phyloP scores from a whole-genome alignment of 2,888 invertebrate genomes.

The Trissolcus japonicus region DNA sequence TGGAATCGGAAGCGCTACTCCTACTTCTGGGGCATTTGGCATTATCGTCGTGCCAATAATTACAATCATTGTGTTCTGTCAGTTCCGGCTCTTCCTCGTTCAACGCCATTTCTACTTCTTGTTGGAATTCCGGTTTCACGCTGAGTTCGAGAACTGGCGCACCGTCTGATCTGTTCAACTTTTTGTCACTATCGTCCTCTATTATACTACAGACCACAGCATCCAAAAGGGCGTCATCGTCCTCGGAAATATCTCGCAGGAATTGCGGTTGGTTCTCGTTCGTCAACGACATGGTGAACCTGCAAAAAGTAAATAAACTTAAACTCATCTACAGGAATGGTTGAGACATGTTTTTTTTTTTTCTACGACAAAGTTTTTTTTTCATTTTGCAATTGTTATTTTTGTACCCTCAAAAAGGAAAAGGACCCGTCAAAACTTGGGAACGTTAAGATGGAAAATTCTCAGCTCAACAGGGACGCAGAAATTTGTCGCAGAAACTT shows the following conservation, averaged over 20 bases:
- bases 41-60: conserved; percentile 49
- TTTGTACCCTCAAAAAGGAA: not conserved
- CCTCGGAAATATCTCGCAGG: conserved; percentile 41
- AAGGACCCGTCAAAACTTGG: too few relatives aligned
- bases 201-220: conserved; percentile 53
- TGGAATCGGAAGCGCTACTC: conserved; percentile 70
- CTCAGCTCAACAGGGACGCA: too few relatives aligned
- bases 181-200: conserved; percentile 20
- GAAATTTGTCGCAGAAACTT: too few relatives aligned
- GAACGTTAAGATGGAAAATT: not conserved
- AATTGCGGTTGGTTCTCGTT: conserved; percentile 36
- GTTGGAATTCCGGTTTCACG: conserved; percentile 36
- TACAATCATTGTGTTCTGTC: conserved; percentile 29
- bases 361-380: not conserved
- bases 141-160: conserved; percentile 26
- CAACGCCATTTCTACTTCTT: conserved; percentile 31
- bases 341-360: too few relatives aligned
- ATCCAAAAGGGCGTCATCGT: conserved; percentile 54
- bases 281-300: conserved; percentile 33
- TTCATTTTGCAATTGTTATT: not conserved
- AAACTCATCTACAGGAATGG: too few relatives aligned
- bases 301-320: not conserved
- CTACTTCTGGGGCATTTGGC: conserved; percentile 66
- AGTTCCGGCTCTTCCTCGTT: conserved; percentile 42
- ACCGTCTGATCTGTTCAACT: conserved; percentile 20